Evolutionary conservation across 2,888 invertebrate genomes (phyloP).

Genomic region (Leptopilina drosophilae): DNA sequence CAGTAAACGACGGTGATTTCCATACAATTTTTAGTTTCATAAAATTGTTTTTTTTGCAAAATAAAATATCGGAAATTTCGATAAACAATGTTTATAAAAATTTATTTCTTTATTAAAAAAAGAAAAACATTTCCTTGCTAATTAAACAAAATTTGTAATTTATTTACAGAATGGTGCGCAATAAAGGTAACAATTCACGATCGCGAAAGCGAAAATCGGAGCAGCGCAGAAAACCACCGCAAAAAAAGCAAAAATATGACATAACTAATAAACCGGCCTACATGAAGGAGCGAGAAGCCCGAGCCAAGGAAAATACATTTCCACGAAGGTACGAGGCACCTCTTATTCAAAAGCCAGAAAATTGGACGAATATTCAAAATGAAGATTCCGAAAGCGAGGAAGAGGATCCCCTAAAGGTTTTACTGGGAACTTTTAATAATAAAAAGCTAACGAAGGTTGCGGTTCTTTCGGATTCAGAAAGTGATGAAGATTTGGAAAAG

Average conservation of each 20-base stretch:
- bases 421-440: slow-evolving; percentile 78
- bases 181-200: background rate
- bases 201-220: slow-evolving; percentile 33
- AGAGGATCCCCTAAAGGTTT: slow-evolving; percentile 77
- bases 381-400: slow-evolving; percentile 75
- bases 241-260: slow-evolving; percentile 20
- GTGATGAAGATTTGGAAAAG: slow-evolving; percentile 51
- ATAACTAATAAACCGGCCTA: slow-evolving; percentile 6
- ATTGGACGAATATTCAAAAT: slow-evolving; percentile 48
- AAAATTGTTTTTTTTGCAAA: too few species aligned
- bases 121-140: background rate
- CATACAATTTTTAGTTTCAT: too few species aligned
- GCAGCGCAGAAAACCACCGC: background rate
- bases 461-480: slow-evolving; percentile 72
- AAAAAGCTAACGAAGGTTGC: slow-evolving; percentile 59
- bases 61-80: too few species aligned
- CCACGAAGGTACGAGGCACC: slow-evolving; percentile 3
- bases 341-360: slow-evolving; percentile 12
- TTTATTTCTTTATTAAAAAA: too few species aligned
- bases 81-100: too few species aligned
- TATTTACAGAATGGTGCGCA: background rate
- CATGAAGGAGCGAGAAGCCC: slow-evolving; percentile 22
- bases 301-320: slow-evolving; percentile 18
- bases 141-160: background rate
- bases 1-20: too few species aligned